Percentiles rank a stretch among this genome's conserved stretches.
These are phyloP conservation scores for Drosophila austrosaltans DNA, from an alignment of 2,888 invertebrate species.

Conservation along the genomic window DNA sequence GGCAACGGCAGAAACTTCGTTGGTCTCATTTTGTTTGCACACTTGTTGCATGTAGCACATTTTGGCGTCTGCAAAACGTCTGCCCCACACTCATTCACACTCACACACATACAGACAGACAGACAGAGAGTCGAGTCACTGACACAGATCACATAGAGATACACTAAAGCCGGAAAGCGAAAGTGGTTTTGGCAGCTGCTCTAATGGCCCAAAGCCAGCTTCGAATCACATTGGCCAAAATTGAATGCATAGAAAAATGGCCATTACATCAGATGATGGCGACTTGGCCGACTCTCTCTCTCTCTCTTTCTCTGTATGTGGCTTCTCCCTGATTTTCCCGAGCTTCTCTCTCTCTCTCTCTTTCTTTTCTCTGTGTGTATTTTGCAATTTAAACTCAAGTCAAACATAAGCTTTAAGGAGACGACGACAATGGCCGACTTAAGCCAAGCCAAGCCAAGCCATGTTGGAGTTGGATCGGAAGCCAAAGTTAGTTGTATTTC, in stretches of 20 bases:
- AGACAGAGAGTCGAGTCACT: slow-evolving; percentile 6
- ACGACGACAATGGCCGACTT: slow-evolving; percentile 15
- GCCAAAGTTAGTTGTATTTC: slow-evolving; percentile 65
- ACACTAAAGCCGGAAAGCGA: slow-evolving; percentile 63
- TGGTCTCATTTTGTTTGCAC: slow-evolving; percentile 52
- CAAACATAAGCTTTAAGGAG: slow-evolving; percentile 33
- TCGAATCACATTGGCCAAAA: slow-evolving; percentile 41
- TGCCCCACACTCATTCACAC: slow-evolving; percentile 25
- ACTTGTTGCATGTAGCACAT: slow-evolving; percentile 54
- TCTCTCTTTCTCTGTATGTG: slow-evolving; percentile 21
- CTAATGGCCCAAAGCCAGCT: slow-evolving; percentile 46
- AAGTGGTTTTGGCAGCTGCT: slow-evolving; percentile 67
- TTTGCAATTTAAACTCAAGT: slow-evolving; percentile 42
- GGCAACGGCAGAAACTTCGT: slow-evolving; percentile 7
- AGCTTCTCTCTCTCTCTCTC: slow-evolving; percentile 16
- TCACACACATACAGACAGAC: slow-evolving; percentile 13
- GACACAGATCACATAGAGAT: slow-evolving; percentile 6
- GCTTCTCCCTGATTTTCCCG: too few species aligned
- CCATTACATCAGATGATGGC: slow-evolving; percentile 65
- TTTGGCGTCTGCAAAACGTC: slow-evolving; percentile 43
- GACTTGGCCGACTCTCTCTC: slow-evolving; percentile 33
- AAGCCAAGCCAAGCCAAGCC: slow-evolving; percentile 15
- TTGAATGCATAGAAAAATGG: slow-evolving; percentile 50
- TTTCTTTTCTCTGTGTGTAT: slow-evolving; percentile 25
- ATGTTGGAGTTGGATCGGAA: slow-evolving; percentile 21